phyloP scores from a whole-genome alignment of 2,888 invertebrate species.

The Scaptomyza cyrtandrae region DNA sequence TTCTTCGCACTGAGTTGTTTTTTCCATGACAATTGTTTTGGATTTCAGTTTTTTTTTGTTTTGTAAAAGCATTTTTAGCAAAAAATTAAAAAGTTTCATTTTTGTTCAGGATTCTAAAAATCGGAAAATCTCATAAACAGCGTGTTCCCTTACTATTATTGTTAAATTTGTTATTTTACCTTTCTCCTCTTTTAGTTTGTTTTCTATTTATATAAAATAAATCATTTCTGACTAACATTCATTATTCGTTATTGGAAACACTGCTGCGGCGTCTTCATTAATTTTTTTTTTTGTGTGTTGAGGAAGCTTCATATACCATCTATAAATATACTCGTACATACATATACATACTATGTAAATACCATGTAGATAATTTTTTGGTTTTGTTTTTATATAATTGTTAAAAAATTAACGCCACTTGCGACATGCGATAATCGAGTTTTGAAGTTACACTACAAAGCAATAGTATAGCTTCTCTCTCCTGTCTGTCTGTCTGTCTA shows the following conservation, averaged over 20 bases:
- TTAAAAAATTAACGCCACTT: constrained; percentile 75
- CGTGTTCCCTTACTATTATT: constrained; percentile 50
- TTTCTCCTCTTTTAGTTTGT: constrained; percentile 18
- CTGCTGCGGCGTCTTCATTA: constrained; percentile 32
- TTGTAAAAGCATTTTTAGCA: constrained; percentile 82
- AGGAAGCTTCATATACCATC: constrained; percentile 77
- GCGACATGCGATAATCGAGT: constrained; percentile 22
- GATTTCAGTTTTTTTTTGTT: constrained; percentile 37
- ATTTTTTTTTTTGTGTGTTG: constrained; percentile 39
- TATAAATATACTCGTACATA: constrained; percentile 73
- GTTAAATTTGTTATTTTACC: constrained; percentile 19
- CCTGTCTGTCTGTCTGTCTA: too few species aligned
- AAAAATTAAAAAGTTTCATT: constrained; percentile 75
- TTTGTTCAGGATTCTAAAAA: constrained; percentile 61
- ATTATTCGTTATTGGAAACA: constrained; percentile 41
- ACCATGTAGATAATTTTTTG: constrained; percentile 53
- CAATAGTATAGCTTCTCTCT: constrained; percentile 1
- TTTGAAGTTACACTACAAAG: constrained; percentile 9
- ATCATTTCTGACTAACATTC: constrained; percentile 59
- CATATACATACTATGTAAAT: constrained; percentile 48
- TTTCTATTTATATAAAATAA: constrained; percentile 76
- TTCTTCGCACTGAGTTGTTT: constrained; percentile 31
- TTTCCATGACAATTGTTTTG: constrained; percentile 44
- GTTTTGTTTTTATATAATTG: constrained; percentile 57
- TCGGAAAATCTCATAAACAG: constrained; percentile 46